Evolutionary conservation across 53 echinoderm and acorn worm species (phyloP).

Genomic region (Apostichopus leukothele): DNA sequence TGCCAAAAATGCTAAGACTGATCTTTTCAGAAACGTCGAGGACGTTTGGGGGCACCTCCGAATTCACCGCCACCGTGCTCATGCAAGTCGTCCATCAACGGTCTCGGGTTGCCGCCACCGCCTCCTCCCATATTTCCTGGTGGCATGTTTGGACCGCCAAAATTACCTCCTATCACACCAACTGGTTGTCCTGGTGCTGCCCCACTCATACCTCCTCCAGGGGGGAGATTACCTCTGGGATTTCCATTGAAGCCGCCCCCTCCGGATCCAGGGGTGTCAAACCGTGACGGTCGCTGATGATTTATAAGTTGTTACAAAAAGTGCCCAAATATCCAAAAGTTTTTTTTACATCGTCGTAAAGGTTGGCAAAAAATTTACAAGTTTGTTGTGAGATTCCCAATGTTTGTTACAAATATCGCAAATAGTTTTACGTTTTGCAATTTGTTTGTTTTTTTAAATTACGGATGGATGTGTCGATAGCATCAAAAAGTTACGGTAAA

Average conservation of each 20-base stretch:
- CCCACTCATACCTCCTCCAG: constrained; percentile 24
- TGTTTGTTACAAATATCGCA: neutral
- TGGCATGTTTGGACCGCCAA: constrained; percentile 23
- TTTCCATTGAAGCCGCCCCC: constrained; percentile 44
- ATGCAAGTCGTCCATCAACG: constrained; percentile 34
- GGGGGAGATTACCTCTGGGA: constrained; percentile 17
- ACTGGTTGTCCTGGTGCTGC: constrained; percentile 32
- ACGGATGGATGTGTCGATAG: neutral
- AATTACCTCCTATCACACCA: constrained; percentile 28
- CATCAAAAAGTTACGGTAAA: constrained; percentile 1
- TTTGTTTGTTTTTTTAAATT: constrained; percentile 1
- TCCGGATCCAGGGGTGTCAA: constrained; percentile 28
- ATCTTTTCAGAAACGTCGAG: constrained; percentile 29
- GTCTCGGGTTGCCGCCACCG: constrained; percentile 37
- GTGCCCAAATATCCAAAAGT: neutral
- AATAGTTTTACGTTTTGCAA: neutral
- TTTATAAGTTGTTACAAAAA: too few species aligned
- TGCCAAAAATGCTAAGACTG: neutral
- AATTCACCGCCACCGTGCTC: neutral
- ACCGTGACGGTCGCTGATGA: constrained; percentile 17
- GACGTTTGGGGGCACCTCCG: neutral
- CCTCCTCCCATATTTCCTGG: constrained; percentile 21
- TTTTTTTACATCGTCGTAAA: neutral
- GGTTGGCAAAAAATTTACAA: too few species aligned
- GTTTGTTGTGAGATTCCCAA: neutral